Conservation (phyloP, 1,140 invertebrate species). For the Drosophila repletoides region DNA sequence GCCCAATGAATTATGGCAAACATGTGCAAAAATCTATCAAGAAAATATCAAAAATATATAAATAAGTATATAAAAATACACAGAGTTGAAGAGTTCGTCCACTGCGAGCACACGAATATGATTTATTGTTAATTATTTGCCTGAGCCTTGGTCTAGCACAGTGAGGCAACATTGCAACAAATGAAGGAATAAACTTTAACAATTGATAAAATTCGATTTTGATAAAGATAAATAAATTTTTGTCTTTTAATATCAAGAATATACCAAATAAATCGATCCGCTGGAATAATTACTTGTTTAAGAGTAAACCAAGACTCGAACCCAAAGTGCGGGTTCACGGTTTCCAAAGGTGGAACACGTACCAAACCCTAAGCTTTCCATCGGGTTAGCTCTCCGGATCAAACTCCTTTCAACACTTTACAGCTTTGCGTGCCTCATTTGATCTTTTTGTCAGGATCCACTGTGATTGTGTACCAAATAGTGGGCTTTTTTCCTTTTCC, state of each 20-base stretch:
- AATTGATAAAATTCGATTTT: background rate
- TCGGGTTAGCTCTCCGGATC: too few relatives aligned
- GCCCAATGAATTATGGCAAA: constrained; percentile 65
- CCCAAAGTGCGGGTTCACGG: too few relatives aligned
- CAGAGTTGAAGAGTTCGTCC: constrained; percentile 58
- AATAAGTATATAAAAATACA: constrained; percentile 29
- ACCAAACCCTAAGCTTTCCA: too few relatives aligned
- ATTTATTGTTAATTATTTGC: constrained; percentile 58
- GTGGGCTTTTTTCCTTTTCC: background rate
- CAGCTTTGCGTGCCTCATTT: too few relatives aligned
- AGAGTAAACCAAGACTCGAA: too few relatives aligned
- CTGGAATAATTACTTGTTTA: too few relatives aligned
- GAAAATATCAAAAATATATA: constrained; percentile 48
- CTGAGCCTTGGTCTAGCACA: constrained; percentile 23
- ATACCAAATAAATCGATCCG: too few relatives aligned
- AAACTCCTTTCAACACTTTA: too few relatives aligned
- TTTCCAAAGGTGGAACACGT: too few relatives aligned
- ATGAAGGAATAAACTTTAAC: background rate
- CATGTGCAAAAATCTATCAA: constrained; percentile 75
- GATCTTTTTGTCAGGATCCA: background rate
- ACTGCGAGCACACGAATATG: constrained; percentile 40
- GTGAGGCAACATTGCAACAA: background rate
- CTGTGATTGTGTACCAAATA: constrained; percentile 9
- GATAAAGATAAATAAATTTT: too few relatives aligned
- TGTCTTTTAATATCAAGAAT: too few relatives aligned